A percentile compares a stretch with the other conserved stretches of the same genome.
Evolutionary conservation across 2,797 vertebrate species (phyloP).

Genomic region (Eulemur rubriventer): DNA sequence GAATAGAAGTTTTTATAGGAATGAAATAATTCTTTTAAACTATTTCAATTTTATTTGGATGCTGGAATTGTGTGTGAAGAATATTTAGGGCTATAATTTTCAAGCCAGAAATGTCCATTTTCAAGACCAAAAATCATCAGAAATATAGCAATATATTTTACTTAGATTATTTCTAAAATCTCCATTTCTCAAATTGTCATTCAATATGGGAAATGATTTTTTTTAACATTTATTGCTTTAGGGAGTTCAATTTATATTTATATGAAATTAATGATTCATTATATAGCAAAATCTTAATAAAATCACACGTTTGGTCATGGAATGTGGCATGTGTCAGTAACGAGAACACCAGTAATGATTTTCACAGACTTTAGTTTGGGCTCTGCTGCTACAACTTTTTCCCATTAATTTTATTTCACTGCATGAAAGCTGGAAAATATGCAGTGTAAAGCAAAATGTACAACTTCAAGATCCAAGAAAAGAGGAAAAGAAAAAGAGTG

Average conservation of each 20-base stretch:
- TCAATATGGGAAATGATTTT: slow-evolving; percentile 39
- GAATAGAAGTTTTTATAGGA: neutral
- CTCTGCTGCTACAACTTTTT: neutral
- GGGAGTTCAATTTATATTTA: neutral
- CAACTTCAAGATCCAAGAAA: neutral
- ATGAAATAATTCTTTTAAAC: neutral
- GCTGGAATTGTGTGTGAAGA: neutral
- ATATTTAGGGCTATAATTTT: neutral
- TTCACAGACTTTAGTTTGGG: slow-evolving; percentile 32
- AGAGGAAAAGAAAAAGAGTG: neutral
- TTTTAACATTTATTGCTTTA: slow-evolving; percentile 22
- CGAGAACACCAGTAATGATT: slow-evolving; percentile 31
- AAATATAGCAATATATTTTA: slow-evolving; percentile 3
- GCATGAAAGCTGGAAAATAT: slow-evolving; percentile 55
- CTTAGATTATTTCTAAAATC: slow-evolving; percentile 12
- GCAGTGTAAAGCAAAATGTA: neutral
- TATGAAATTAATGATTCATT: slow-evolving; percentile 36
- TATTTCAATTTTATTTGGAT: neutral
- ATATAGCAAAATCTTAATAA: slow-evolving; percentile 29
- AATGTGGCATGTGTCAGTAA: neutral
- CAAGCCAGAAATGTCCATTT: neutral
- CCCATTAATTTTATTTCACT: slow-evolving; percentile 56
- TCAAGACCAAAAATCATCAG: slow-evolving; percentile 12
- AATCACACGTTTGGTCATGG: neutral
- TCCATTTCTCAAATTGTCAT: neutral